phyloP scores from a whole-genome alignment of 2,113 vertebrate species.

The Kryptolebias marmoratus region DNA sequence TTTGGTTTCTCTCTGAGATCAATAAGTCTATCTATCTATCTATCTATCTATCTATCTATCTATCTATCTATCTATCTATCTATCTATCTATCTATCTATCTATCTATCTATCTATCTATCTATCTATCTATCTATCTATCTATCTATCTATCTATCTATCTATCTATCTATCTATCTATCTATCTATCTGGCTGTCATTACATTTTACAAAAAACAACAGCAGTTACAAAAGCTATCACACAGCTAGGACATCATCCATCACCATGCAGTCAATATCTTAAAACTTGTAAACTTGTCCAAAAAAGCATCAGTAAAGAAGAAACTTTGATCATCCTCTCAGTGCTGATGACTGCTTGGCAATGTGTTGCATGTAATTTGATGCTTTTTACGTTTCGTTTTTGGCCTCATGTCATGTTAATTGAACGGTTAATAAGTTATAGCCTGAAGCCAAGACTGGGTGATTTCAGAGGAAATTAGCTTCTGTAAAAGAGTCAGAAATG shows the following conservation, averaged over 20 bases:
- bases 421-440: neutral
- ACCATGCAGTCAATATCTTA: neutral
- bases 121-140: slow-evolving; percentile 17
- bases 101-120: too few relatives aligned
- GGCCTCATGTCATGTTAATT: neutral
- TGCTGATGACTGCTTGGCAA: neutral
- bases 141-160: neutral
- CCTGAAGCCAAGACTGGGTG: neutral
- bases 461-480: neutral
- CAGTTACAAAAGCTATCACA: too few relatives aligned
- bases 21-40: too few relatives aligned
- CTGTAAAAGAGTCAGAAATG: neutral
- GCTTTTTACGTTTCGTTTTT: neutral
- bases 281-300: neutral
- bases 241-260: neutral
- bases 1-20: too few relatives aligned
- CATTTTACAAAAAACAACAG: too few relatives aligned
- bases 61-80: slow-evolving; percentile 25
- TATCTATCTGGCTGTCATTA: neutral
- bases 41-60: slow-evolving; percentile 8
- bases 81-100: neutral
- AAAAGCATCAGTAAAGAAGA: neutral
- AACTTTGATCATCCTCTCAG: neutral
- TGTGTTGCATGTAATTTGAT: neutral
- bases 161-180: slow-evolving; percentile 17